Base-by-base conservation (phyloP, 2,113 vertebrate species). In the Cottus gobio region DNA sequence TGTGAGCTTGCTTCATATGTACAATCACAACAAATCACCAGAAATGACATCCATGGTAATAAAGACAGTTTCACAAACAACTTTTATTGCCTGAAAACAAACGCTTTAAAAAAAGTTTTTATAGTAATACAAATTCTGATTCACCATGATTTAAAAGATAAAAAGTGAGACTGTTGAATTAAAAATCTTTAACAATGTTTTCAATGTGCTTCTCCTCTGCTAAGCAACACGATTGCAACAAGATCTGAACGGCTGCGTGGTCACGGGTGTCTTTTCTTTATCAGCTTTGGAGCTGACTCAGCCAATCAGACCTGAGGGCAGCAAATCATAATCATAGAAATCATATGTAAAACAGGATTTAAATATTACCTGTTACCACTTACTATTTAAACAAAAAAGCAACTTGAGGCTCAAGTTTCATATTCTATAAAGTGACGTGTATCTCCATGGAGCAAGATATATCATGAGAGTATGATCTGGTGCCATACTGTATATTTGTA, bases 251-350 rank as follows among this genome's bases (percentile, higher is more conserved):
- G 50, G 52, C 30, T 82, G 36, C 71, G 50, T 76, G 80, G 24
- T 56, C 60, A 20, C 3, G 63, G 66, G 66, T 67, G 70, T 67
- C 82, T 57, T 24, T 36, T 64, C 48, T 34, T 79, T 48, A 79
- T 79, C 52, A 69, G 57, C 34, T 56, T 26, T 46, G 16, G 64
- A 22, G 50, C 18, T 61, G 48, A 77, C 57, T 70, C 28, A 75
- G 34, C 57, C 63, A 52, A 34, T 73, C 18, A 60, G 10, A 70
- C 15, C 13, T 1, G 37, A 26, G 11, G 22, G 67, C 28, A 24
- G 39, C 13, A 42, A 42, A 63, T 24, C 31, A 61, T n/a, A 6
- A 16, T 4, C 7, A 22, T 2, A 11, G 20, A 54, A 46, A 69
- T 37, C 7, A 56, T 15, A 20, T 0, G 5, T 22, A n/a, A 26